phyloP scores from a whole-genome alignment of 2,797 vertebrate species.

The Schizopygopsis malacanthus region DNA sequence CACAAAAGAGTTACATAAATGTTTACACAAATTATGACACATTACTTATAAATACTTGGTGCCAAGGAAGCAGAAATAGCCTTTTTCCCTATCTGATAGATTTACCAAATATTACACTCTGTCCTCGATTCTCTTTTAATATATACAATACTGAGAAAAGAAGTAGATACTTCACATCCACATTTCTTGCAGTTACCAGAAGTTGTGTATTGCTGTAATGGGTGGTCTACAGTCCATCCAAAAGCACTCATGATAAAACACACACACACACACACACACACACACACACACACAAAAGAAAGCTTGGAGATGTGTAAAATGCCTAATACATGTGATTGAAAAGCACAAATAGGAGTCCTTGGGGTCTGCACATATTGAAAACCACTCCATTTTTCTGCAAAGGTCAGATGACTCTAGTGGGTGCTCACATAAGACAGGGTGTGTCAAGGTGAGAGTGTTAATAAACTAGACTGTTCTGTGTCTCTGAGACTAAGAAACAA shows the following conservation, averaged over 20 bases:
- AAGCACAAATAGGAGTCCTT: conserved; percentile 56
- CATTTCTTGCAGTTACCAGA: conserved; percentile 39
- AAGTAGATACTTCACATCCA: conserved; percentile 23
- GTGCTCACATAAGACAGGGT: conserved; percentile 40
- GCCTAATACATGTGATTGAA: conserved; percentile 60
- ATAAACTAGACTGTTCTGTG: conserved; percentile 49
- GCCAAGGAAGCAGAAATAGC: conserved; percentile 43
- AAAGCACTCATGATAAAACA: conserved; percentile 42
- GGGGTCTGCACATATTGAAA: conserved; percentile 58
- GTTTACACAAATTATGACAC: background rate
- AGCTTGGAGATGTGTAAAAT: conserved; percentile 57
- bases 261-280: conserved; percentile 3
- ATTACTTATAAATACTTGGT: conserved; percentile 57
- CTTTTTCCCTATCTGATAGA: conserved; percentile 38
- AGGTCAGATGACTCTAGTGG: conserved; percentile 59
- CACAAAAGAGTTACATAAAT: background rate
- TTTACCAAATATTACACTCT: background rate
- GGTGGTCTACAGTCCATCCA: conserved; percentile 40
- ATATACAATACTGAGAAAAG: conserved; percentile 44
- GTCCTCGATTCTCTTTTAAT: background rate
- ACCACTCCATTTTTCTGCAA: conserved; percentile 56
- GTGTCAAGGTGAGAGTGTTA: conserved; percentile 54
- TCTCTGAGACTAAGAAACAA: conserved; percentile 23
- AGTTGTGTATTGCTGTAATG: conserved; percentile 62
- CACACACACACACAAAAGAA: conserved; percentile 31